Base-by-base conservation (phyloP, 1,140 invertebrate genomes). In the Eumeta japonica region DNA sequence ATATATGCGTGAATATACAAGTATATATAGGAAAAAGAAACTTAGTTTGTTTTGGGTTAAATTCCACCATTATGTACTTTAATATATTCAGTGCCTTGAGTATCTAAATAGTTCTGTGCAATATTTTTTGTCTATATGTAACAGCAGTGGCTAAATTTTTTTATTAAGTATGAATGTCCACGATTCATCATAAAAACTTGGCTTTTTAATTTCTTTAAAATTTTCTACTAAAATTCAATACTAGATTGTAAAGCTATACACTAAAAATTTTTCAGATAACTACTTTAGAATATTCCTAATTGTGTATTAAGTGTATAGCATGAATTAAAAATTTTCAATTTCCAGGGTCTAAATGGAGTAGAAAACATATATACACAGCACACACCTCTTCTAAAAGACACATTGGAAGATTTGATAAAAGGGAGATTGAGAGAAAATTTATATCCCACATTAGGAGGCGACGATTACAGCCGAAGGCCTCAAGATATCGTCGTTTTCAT, bases 321-420 rank as follows among this genome's bases (percentile, higher is more conserved):
- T 31, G 28, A 27, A 18, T 43, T 15, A 24, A 41, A 16, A 39
- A 39, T 32, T 31, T 43, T 43, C 42, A 17, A 47, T 43, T 61
- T 48, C 12, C 71, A 88, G 81, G 88, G 87, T 19, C 73, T 94
- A 10, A 90, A 90, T 75, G 94, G 94, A 2, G 92, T 98, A 2
- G 95, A 98, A 64, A 98, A 98, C 75, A 92, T 98, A 45, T 98
- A 95, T 59, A 97, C 94, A 0, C 94, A 98, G 62, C 94, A 98
- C 67, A 87, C 84, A 10, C 94, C 94, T 0, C 62, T 94, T 9
- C 56, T 98, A 1, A 85, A 87, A 52, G 87, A 92, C 59, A 87
- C 87, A 0, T 51, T 97, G 0, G 93, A 96, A 61, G 92, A 96
- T 63, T 74, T 96, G 3, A 82, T 93, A 3, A 94, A 90, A 63